These are phyloP conservation scores for Sebastes variabilis DNA, from an alignment of 2,797 vertebrate genomes.

Conservation along the genomic window DNA sequence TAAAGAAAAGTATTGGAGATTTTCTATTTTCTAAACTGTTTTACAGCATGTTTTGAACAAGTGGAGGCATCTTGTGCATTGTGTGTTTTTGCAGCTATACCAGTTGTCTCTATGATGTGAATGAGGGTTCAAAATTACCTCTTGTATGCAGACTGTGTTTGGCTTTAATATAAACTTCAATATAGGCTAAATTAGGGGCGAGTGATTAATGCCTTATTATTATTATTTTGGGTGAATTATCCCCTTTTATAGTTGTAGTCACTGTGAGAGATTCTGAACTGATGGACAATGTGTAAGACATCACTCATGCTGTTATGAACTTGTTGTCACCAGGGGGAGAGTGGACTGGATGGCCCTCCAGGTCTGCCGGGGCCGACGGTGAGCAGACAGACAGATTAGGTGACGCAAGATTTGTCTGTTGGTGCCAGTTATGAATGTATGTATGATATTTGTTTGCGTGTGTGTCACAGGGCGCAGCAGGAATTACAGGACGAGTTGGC, in stretches of 20 bases:
- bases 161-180: neutral
- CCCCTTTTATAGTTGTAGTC: neutral
- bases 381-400: constrained; percentile 22
- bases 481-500: constrained; percentile 81
- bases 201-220: neutral
- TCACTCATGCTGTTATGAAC: constrained; percentile 4
- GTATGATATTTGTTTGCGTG: neutral
- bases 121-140: neutral
- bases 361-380: constrained; percentile 75
- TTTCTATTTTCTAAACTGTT: neutral
- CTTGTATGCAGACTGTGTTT: accelerated
- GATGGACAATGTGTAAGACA: neutral
- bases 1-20: neutral
- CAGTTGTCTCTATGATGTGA: neutral
- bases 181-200: too few relatives aligned
- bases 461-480: constrained; percentile 81
- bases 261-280: neutral
- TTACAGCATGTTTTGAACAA: neutral
- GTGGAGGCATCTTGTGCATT: neutral
- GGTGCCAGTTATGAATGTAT: neutral
- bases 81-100: neutral
- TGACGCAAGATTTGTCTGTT: neutral
- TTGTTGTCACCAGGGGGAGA: constrained; percentile 74
- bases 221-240: neutral
- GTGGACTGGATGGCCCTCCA: constrained; percentile 71